These are phyloP conservation scores for Liodrosophila aerea DNA, from an alignment of 2,888 invertebrate genomes.

Conservation along the genomic window DNA sequence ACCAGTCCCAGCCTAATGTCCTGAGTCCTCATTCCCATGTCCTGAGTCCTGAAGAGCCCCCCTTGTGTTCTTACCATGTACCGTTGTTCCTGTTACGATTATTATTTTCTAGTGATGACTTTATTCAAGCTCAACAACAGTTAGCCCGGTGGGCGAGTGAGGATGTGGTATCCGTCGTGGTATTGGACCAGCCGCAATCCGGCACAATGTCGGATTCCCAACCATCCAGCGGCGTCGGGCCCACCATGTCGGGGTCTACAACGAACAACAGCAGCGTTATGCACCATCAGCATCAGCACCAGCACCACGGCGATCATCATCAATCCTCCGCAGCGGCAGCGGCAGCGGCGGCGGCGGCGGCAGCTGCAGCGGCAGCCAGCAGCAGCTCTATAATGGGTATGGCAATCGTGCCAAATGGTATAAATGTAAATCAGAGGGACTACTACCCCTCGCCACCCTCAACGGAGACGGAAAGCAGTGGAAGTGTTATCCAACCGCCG, in stretches of 20 bases:
- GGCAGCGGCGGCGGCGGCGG: constrained; percentile 66
- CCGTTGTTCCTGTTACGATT: constrained; percentile 89
- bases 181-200: constrained; percentile 82
- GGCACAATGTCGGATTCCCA: constrained; percentile 82
- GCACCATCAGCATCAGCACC: constrained; percentile 83
- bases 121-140: constrained; percentile 98
- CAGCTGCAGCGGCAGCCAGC: constrained; percentile 63
- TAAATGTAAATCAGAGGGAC: constrained; percentile 83
- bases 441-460: constrained; percentile 83
- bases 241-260: constrained; percentile 85
- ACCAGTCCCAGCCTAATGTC: constrained; percentile 10
- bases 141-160: constrained; percentile 97
- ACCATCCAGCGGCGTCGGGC: constrained; percentile 84
- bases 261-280: constrained; percentile 82
- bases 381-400: constrained; percentile 78
- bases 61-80: constrained; percentile 83
- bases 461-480: constrained; percentile 84
- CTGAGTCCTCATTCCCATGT: constrained; percentile 37
- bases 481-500: constrained; percentile 83
- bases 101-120: constrained; percentile 97
- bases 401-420: constrained; percentile 81
- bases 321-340: constrained; percentile 78
- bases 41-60: constrained; percentile 47
- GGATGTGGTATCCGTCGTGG: constrained; percentile 87
- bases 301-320: constrained; percentile 82